Base-by-base conservation (phyloP, 1,140 invertebrate genomes). In the Colletes latitarsis region DNA sequence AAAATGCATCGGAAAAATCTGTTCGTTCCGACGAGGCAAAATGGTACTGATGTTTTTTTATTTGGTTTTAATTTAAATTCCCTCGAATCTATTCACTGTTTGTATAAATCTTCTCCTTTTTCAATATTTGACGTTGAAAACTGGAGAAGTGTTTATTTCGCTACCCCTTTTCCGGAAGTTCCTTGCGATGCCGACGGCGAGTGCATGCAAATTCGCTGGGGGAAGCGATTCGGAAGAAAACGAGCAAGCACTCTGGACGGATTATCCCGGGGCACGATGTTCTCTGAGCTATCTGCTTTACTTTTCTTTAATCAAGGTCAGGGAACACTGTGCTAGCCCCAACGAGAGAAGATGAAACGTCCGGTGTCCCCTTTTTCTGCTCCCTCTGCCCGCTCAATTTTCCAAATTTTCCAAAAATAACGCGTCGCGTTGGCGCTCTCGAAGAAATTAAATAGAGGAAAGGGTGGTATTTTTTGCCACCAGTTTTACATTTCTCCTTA, bases 221-320 rank as follows among this genome's bases (percentile, higher is more conserved):
- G 21, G 8, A 71, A 69, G 21, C 49, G 67, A 15, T 78, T 63
- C 67, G 17, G n/a, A n/a, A 52, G 8, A 30, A 21, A 46, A 43
- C 14, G 41, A 71, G 41, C 43, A 14, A 63, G 43, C 67, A 62
- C 58, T 73, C 19, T 30, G 39, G 39, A 15, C 57, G 43, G 57
- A 79, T 79, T 64, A 55, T 79, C 60, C 14, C 4, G 0, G 15
- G 60, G 19, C 39, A 58, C 12, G 19, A 17, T 41, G 30, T 57
- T 73, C 41, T 19, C 39, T 21, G 52, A 19, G 60, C 60, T 63
- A 53, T 79, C 70, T 39, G n/a, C 60, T 66, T 79, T 55, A 63
- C 30, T 71, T 77, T 43, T 52, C 67, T 63, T 79, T 49, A 57
- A 79, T 64, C 77, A 74, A 74, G 49, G 60, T 64, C 70, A 30